phyloP scores from a whole-genome alignment of 2,888 invertebrate genomes.

The Nysson spinosus region DNA sequence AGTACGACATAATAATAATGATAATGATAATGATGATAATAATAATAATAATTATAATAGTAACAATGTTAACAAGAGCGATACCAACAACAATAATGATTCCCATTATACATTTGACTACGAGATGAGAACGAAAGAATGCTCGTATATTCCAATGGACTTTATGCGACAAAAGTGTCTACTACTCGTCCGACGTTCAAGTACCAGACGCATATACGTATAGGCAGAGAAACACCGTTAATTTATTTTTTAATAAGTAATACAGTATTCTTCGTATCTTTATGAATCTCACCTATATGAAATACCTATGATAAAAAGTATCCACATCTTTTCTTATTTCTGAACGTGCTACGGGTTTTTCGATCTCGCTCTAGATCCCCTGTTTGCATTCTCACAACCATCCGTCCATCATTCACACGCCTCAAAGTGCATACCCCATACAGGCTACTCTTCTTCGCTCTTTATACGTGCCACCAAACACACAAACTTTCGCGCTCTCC shows the following conservation, averaged over 20 bases:
- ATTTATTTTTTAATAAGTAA: slow-evolving; percentile 73
- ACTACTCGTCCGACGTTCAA: slow-evolving; percentile 61
- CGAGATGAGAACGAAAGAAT: slow-evolving; percentile 44
- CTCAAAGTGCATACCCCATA: too few relatives aligned
- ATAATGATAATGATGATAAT: slow-evolving; percentile 8
- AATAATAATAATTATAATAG: slow-evolving; percentile 16
- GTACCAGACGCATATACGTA: slow-evolving; percentile 69
- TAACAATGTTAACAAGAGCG: slow-evolving; percentile 10
- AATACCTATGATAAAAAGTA: slow-evolving; percentile 77
- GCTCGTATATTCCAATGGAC: too few relatives aligned
- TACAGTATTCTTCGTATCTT: slow-evolving; percentile 65
- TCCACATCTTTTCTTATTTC: slow-evolving; percentile 64
- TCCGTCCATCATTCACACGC: too few relatives aligned
- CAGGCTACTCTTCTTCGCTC: slow-evolving; percentile 34
- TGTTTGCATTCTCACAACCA: too few relatives aligned
- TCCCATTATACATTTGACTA: slow-evolving; percentile 26
- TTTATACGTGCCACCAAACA: too few relatives aligned
- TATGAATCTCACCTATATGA: slow-evolving; percentile 69
- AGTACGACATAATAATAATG: slow-evolving; percentile 4
- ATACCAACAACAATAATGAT: slow-evolving; percentile 6
- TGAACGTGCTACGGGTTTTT: slow-evolving; percentile 62
- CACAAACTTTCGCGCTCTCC: slow-evolving; percentile 7
- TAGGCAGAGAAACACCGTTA: slow-evolving; percentile 77
- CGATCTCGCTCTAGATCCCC: slow-evolving; percentile 32
- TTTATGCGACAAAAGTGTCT: slow-evolving; percentile 37